A percentile compares a stretch with the other conserved stretches of the same genome.
Evolutionary conservation across 2,888 invertebrate species (phyloP).

Genomic region (Pammene aurita): DNA sequence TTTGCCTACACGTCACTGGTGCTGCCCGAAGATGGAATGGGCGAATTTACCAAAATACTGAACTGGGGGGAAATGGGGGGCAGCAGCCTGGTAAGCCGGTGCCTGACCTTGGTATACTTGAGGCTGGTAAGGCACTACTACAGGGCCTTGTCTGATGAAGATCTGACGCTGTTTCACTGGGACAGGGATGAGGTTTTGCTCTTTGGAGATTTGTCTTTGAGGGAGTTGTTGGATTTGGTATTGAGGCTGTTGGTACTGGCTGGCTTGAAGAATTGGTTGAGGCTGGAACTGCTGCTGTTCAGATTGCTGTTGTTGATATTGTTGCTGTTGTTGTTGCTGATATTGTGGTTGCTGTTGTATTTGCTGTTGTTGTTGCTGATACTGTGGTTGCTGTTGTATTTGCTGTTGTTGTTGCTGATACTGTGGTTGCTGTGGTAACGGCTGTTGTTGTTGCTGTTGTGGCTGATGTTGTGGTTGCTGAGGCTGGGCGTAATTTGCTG

Average conservation of each 20-base stretch:
- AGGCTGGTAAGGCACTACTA: slow-evolving; percentile 40
- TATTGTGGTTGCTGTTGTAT: slow-evolving; percentile 42
- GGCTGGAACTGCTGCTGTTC: slow-evolving; percentile 44
- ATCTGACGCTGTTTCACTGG: slow-evolving; percentile 37
- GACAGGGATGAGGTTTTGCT: slow-evolving; percentile 33
- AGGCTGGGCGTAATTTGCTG: slow-evolving; percentile 39
- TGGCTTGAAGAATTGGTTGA: slow-evolving; percentile 38
- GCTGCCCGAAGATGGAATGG: slow-evolving; percentile 57
- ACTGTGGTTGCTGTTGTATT: slow-evolving; percentile 43
- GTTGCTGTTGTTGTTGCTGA: too few species aligned
- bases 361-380: background rate
- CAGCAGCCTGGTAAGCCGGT: slow-evolving; percentile 43
- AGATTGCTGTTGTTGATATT: slow-evolving; percentile 25
- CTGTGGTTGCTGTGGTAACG: slow-evolving; percentile 32
- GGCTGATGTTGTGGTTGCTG: slow-evolving; percentile 28
- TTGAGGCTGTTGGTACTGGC: slow-evolving; percentile 43
- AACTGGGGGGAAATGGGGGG: slow-evolving; percentile 61
- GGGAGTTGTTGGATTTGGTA: slow-evolving; percentile 37
- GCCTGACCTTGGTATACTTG: slow-evolving; percentile 48
- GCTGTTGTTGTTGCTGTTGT: slow-evolving; percentile 40
- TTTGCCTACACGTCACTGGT: slow-evolving; percentile 46
- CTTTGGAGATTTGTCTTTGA: slow-evolving; percentile 32
- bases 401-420: slow-evolving; percentile 36
- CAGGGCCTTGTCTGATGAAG: slow-evolving; percentile 45
- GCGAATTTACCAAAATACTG: slow-evolving; percentile 72